These are phyloP conservation scores for Hydrotaea cyrtoneurina DNA, from an alignment of 2,888 invertebrate genomes.

Conservation along the genomic window DNA sequence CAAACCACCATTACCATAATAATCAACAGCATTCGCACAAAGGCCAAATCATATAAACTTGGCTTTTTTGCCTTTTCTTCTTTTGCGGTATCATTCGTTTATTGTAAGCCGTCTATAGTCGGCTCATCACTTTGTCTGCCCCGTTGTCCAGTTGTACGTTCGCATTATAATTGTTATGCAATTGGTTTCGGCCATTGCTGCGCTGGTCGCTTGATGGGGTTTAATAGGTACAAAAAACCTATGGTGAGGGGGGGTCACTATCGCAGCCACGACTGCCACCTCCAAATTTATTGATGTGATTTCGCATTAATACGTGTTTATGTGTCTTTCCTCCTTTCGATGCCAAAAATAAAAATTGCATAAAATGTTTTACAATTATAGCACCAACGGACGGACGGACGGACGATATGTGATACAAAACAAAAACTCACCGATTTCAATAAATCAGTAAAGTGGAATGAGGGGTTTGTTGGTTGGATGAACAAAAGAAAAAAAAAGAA, in stretches of 20 bases:
- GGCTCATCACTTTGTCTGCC: background rate
- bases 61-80: constrained; percentile 10
- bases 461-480: background rate
- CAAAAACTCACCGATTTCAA: constrained; percentile 25
- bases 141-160: background rate
- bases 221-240: background rate
- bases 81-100: background rate
- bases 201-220: background rate
- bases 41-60: constrained; percentile 32
- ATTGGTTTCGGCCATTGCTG: constrained; percentile 27
- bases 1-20: background rate
- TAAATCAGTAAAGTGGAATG: background rate
- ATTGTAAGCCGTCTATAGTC: background rate
- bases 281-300: constrained; percentile 39
- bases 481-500: constrained; percentile 39
- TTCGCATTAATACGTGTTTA: constrained; percentile 49
- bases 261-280: background rate
- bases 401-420: background rate
- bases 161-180: constrained; percentile 53
- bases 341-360: constrained; percentile 16
- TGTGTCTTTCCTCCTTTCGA: constrained; percentile 3
- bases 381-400: background rate
- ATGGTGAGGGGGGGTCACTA: constrained; percentile 10
- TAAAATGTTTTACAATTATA: constrained; percentile 1
- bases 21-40: constrained; percentile 18